These are phyloP conservation scores for Tragelaphus scriptus DNA, from an alignment of 2,113 vertebrate genomes.

Conservation along the genomic window DNA sequence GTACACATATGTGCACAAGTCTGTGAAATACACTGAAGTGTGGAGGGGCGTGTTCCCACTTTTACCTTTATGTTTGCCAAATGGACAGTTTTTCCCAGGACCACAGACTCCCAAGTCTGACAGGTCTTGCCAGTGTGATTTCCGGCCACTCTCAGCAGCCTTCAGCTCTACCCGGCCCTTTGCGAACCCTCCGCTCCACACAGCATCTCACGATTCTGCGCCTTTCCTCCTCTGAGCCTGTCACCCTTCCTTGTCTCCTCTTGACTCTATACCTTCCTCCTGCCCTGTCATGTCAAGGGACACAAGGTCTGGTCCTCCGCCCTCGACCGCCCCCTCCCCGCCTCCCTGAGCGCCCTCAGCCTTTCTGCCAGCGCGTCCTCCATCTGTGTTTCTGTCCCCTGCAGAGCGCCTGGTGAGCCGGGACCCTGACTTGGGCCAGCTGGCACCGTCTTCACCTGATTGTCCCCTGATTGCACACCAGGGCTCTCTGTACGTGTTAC, in stretches of 20 bases:
- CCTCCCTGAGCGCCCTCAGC: not conserved
- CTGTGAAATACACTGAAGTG: not conserved
- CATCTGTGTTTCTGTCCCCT: not conserved
- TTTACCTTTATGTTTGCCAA: not conserved
- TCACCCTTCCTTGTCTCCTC: not conserved
- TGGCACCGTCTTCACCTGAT: not conserved
- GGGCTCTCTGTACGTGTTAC: not conserved
- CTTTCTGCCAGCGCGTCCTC: not conserved
- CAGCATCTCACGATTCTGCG: too few relatives aligned
- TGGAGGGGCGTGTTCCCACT: not conserved
- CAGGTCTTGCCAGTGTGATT: not conserved
- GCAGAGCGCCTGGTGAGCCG: not conserved
- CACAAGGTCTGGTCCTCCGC: not conserved
- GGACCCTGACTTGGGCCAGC: too few relatives aligned
- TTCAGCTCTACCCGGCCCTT: not conserved
- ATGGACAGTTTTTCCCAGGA: not conserved
- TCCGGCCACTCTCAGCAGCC: not conserved
- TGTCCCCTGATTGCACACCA: not conserved
- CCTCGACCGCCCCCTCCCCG: accelerated
- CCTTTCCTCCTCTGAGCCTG: not conserved
- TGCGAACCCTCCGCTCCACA: not conserved
- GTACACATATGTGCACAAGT: accelerated
- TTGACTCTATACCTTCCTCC: not conserved
- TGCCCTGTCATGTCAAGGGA: not conserved
- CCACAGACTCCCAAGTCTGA: not conserved